Conservation (phyloP, 2,797 vertebrate species). For the Tinamus major region DNA sequence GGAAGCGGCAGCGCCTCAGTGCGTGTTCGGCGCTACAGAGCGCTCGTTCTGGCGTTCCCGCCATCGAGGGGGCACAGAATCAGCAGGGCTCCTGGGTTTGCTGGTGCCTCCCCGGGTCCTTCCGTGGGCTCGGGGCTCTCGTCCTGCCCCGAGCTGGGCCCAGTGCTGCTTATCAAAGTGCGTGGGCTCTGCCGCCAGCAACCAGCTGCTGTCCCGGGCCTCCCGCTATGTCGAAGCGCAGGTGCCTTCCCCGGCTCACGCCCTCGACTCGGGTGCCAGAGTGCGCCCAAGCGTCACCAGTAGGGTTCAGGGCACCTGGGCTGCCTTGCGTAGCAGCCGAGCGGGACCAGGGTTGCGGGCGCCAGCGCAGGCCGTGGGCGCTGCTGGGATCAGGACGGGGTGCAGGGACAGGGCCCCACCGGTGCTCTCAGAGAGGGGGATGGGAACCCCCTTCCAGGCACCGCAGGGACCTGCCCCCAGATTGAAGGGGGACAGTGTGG, state of each 20-base stretch:
- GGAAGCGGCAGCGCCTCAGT: neutral
- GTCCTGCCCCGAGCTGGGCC: neutral
- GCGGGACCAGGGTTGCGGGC: neutral
- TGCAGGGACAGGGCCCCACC: neutral
- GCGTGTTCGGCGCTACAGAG: neutral
- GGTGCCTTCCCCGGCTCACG: too few species aligned
- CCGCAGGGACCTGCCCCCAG: too few species aligned
- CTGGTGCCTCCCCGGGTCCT: accelerated
- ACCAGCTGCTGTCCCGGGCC: neutral
- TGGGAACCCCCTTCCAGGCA: too few species aligned
- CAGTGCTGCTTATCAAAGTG: neutral
- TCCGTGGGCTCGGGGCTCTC: neutral
- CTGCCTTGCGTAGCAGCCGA: neutral
- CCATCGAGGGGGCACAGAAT: neutral
- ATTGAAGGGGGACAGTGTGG: too few species aligned
- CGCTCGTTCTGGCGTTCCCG: accelerated
- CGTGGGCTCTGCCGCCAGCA: accelerated
- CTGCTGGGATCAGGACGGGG: neutral
- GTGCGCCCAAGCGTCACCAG: too few species aligned
- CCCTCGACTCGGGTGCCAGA: too few species aligned
- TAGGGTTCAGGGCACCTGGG: too few species aligned
- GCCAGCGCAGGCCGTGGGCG: neutral
- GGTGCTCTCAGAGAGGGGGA: too few species aligned
- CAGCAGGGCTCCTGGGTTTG: accelerated
- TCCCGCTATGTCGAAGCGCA: neutral